A percentile compares a stretch with the other conserved stretches of the same genome.
phyloP scores from a whole-genome alignment of 2,113 vertebrate species.

The Zosterops pallidus region DNA sequence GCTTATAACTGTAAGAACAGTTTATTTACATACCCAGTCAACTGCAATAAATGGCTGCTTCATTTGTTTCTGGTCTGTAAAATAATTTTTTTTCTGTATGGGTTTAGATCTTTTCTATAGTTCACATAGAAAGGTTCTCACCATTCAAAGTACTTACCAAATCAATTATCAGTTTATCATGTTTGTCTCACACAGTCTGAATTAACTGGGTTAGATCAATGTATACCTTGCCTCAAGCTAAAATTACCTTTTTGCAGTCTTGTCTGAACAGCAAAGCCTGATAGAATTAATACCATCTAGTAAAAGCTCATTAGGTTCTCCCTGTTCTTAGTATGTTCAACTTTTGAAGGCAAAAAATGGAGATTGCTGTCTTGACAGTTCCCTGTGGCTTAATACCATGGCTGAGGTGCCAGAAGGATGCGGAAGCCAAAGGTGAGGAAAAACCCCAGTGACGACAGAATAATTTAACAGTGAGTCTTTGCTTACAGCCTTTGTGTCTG shows the following conservation, averaged over 20 bases:
- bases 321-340: background rate
- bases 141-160: background rate
- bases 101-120: background rate
- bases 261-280: background rate
- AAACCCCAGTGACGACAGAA: background rate
- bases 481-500: background rate
- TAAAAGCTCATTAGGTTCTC: background rate
- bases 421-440: background rate
- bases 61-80: background rate
- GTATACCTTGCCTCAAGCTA: background rate
- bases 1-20: background rate
- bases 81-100: background rate
- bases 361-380: background rate
- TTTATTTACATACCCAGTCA: background rate
- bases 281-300: background rate
- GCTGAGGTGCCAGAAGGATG: background rate
- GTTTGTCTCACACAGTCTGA: background rate
- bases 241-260: background rate
- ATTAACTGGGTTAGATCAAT: background rate
- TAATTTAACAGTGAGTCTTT: background rate
- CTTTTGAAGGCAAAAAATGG: background rate
- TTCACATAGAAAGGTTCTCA: background rate
- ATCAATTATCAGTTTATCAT: background rate
- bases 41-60: background rate
- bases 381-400: background rate